A percentile compares a stretch with the other conserved stretches of the same genome.
These are phyloP conservation scores for Microchirus variegatus DNA, from an alignment of 2,797 vertebrate genomes.

Conservation along the genomic window DNA sequence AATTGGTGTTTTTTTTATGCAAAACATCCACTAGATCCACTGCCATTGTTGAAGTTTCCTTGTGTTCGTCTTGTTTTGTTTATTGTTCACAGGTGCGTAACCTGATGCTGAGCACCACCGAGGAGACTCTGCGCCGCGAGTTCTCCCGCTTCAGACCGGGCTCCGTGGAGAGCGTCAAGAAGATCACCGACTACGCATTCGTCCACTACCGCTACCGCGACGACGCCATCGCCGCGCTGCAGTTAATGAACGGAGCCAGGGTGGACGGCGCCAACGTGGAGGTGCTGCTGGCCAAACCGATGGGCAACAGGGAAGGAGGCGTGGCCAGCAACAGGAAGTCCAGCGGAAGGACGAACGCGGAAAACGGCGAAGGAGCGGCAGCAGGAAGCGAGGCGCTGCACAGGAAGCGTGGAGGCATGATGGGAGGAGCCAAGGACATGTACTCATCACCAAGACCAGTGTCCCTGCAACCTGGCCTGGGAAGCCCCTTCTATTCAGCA, in stretches of 20 bases:
- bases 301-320: constrained; percentile 64
- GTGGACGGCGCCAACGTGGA: constrained; percentile 90
- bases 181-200: constrained; percentile 93
- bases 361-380: constrained; percentile 38
- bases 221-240: constrained; percentile 88
- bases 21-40: too few relatives aligned
- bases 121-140: constrained; percentile 88
- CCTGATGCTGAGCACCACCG: constrained; percentile 90
- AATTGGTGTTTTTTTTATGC: too few relatives aligned
- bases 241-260: constrained; percentile 86
- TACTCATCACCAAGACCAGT: constrained; percentile 50
- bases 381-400: constrained; percentile 1
- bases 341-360: constrained; percentile 42
- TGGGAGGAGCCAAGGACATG: background rate
- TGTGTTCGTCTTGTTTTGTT: too few relatives aligned
- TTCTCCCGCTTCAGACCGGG: constrained; percentile 91
- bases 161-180: constrained; percentile 92
- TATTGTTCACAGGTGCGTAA: constrained; percentile 86
- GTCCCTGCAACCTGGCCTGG: constrained; percentile 71
- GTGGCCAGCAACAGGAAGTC: constrained; percentile 9
- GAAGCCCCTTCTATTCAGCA: constrained; percentile 70
- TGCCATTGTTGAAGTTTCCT: too few relatives aligned
- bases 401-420: constrained; percentile 18
- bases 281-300: constrained; percentile 90
- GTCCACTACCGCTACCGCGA: constrained; percentile 90